These are phyloP conservation scores for Drosophila nebulosa DNA, from an alignment of 1,140 invertebrate species.

Conservation along the genomic window DNA sequence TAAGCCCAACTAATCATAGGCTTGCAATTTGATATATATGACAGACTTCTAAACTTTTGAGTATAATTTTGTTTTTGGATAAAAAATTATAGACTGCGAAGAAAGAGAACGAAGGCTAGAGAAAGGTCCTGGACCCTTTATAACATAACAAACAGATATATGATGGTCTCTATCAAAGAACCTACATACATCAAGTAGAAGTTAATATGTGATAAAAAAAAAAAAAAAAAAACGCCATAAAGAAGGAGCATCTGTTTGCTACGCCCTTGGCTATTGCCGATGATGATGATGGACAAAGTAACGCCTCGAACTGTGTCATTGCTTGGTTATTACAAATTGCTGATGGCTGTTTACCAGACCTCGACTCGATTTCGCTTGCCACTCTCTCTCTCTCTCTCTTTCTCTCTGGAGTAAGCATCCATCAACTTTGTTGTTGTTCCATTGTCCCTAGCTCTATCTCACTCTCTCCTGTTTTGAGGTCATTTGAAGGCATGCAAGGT, in stretches of 20 bases:
- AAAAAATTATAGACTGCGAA: too few relatives aligned
- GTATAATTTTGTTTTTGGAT: too few relatives aligned
- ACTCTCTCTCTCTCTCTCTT: background rate
- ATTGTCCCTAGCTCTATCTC: background rate
- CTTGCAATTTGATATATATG: too few relatives aligned
- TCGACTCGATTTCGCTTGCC: background rate
- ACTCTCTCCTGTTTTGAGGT: background rate
- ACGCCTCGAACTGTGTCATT: slow-evolving; percentile 39
- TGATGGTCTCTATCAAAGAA: background rate
- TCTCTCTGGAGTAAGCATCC: slow-evolving; percentile 10
- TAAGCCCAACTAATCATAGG: too few relatives aligned
- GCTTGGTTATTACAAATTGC: slow-evolving; percentile 52
- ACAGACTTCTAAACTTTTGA: too few relatives aligned
- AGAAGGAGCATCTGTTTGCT: background rate
- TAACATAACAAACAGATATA: too few relatives aligned
- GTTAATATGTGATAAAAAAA: background rate
- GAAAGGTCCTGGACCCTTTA: too few relatives aligned
- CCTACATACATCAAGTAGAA: background rate
- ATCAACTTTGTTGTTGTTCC: slow-evolving; percentile 5
- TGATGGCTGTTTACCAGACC: slow-evolving; percentile 47
- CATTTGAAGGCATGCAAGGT: background rate
- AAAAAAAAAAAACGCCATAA: too few relatives aligned
- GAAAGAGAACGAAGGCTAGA: too few relatives aligned
- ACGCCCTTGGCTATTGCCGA: background rate
- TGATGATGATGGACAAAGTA: slow-evolving; percentile 33